Percentiles rank a stretch among this genome's conserved stretches.
Evolutionary conservation across 2,888 invertebrate species (phyloP).

Genomic region (Luffia ferchaultella): DNA sequence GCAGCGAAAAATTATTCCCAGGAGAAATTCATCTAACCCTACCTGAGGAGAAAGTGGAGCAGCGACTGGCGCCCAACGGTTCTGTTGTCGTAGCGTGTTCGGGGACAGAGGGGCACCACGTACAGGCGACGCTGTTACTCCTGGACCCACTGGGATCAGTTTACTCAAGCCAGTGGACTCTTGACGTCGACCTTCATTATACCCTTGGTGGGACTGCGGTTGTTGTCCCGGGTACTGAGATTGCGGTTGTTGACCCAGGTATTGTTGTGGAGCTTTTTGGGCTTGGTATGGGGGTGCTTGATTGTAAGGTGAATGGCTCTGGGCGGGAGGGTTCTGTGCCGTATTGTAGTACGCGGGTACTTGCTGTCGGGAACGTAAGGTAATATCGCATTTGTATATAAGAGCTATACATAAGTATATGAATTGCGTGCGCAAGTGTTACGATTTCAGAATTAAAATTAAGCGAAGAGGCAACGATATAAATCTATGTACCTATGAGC

Average conservation of each 20-base stretch:
- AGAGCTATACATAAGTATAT: too few species aligned
- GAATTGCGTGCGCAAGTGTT: neutral
- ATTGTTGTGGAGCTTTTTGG: slow-evolving; percentile 9
- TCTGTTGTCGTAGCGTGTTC: slow-evolving; percentile 36
- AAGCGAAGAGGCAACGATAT: too few species aligned
- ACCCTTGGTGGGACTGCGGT: slow-evolving; percentile 30
- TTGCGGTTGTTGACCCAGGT: slow-evolving; percentile 13
- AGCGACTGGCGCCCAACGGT: slow-evolving; percentile 58
- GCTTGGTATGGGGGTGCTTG: slow-evolving; percentile 11
- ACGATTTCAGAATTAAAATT: too few species aligned
- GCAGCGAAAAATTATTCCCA: neutral
- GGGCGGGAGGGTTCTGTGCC: slow-evolving; percentile 48
- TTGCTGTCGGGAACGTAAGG: slow-evolving; percentile 31
- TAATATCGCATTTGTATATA: neutral
- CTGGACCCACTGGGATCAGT: slow-evolving; percentile 52
- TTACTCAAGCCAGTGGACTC: slow-evolving; percentile 50
- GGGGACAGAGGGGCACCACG: slow-evolving; percentile 43
- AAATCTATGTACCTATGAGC: too few species aligned
- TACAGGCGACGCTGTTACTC: slow-evolving; percentile 33
- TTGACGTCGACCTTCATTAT: slow-evolving; percentile 46
- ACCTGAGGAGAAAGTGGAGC: slow-evolving; percentile 59
- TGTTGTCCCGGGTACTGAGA: slow-evolving; percentile 19
- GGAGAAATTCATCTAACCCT: slow-evolving; percentile 20
- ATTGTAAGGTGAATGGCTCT: slow-evolving; percentile 22
- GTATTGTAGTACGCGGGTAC: slow-evolving; percentile 55